Evolutionary conservation across 2,113 vertebrate genomes (phyloP), one percentile per base, ranked within the genome.

Genomic region (Coturnix japonica): DNA sequence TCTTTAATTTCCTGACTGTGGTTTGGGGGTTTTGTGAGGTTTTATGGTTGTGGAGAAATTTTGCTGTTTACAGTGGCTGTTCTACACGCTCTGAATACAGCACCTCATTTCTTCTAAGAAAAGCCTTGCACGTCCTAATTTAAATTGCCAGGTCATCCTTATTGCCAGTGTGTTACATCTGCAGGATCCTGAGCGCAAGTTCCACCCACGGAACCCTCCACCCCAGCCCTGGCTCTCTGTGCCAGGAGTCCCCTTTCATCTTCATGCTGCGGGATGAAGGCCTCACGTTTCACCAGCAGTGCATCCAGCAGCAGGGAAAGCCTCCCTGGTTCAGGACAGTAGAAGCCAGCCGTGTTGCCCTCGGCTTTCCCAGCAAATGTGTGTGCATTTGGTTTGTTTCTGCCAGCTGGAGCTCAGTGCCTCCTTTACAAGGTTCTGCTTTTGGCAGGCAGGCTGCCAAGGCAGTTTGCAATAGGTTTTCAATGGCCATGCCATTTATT

Each of bases 1-100:
- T 82, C 81, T 94, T 89, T 80, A 63, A 92, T 96, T 96, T 96
- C 92, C 94, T 95, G 94, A 93, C 72, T 80, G 92, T 76, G 94
- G 89, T 89, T 92, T 93, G 78, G 71, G 78, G 92, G 43, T 43
- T 87, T 93, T 77, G 89, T 43, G 81, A 92, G 71, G 67, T 85
- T 91, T 94, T 85, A 66, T 56, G 39, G 41, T 41, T 54, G 56
- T 70, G 64, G 81, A 91, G 94, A 89, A 89, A 76, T 82, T 84
- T 85, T 74, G 46, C 54, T 73, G 60, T 90, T 94, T 66, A 76
- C 84, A 85, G 84, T 60, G 81, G 78, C 69, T 89, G 81, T 85
- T 75, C 83, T 93, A 67, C 59, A 63, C 46, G 66, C 41, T 87
- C 64, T 77, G 81, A 94, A 95, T 91, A 71, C 60, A 51, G 84